Percentiles rank a stretch among this genome's conserved stretches.
Conservation (phyloP, 1,140 invertebrate genomes). For the Argopecten irradians region DNA sequence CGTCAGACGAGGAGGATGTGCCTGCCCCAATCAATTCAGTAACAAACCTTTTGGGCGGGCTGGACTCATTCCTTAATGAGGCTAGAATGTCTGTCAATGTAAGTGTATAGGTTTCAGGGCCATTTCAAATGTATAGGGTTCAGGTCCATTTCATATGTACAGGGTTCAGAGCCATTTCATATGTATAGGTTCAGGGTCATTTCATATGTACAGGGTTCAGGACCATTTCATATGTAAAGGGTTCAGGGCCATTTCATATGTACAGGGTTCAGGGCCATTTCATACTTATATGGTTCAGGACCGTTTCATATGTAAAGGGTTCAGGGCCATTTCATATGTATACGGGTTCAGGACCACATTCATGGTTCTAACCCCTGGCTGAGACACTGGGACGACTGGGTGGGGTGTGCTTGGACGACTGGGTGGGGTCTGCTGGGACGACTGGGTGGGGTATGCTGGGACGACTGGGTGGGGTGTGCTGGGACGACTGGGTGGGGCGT, state of each 20-base stretch:
- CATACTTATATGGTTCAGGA: background rate
- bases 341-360: no score
- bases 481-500: no score
- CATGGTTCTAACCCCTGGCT: no score
- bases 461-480: no score
- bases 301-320: background rate
- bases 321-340: background rate
- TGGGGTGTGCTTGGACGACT: no score
- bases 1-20: slow-evolving; percentile 64
- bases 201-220: background rate
- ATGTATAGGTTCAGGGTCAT: background rate
- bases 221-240: background rate
- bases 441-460: no score
- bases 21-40: background rate
- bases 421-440: no score
- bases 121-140: background rate
- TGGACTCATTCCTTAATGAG: slow-evolving; percentile 69
- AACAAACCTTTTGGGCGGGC: slow-evolving; percentile 50
- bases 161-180: no score
- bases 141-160: background rate
- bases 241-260: background rate
- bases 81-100: slow-evolving; percentile 65
- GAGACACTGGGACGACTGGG: no score
- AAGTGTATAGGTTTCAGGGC: background rate
- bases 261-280: background rate